Percentiles rank a stretch among this genome's conserved stretches.
phyloP scores from a whole-genome alignment of 37 sponge, comb jelly and placozoan species.

The Geodia barretti region DNA sequence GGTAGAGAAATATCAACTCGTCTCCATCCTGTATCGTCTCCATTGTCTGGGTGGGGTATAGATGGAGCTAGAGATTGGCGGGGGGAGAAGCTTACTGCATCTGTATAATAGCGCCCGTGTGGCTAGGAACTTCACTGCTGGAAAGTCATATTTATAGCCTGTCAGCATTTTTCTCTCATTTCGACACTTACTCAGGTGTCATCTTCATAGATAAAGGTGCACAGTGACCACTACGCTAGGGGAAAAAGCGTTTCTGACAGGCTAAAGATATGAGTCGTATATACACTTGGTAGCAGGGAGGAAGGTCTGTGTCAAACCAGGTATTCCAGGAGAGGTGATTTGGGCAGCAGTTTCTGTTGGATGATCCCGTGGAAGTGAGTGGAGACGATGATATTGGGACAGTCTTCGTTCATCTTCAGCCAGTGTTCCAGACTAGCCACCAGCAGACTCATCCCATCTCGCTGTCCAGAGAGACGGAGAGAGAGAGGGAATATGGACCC shows the following conservation, averaged over 20 bases:
- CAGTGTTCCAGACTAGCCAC: slow-evolving; percentile 78
- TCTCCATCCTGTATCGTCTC: slow-evolving; percentile 68
- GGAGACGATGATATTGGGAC: slow-evolving; percentile 90
- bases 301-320: slow-evolving; percentile 59
- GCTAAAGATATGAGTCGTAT: too few relatives aligned
- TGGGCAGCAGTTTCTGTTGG: slow-evolving; percentile 81
- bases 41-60: slow-evolving; percentile 68
- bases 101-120: too few relatives aligned
- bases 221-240: too few relatives aligned
- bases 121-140: too few relatives aligned
- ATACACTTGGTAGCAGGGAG: too few relatives aligned
- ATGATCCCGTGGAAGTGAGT: slow-evolving; percentile 95
- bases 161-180: too few relatives aligned
- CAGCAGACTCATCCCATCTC: slow-evolving; percentile 89
- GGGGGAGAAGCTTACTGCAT: background rate
- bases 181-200: too few relatives aligned
- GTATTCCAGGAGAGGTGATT: slow-evolving; percentile 70
- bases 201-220: too few relatives aligned
- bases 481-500: too few relatives aligned
- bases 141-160: too few relatives aligned
- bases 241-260: too few relatives aligned
- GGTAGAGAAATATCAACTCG: slow-evolving; percentile 93
- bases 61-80: background rate
- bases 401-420: slow-evolving; percentile 55
- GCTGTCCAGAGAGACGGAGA: too few relatives aligned